Conservation (phyloP, 64 coral and sea anemone genomes). For the Platygyra sinensis region DNA sequence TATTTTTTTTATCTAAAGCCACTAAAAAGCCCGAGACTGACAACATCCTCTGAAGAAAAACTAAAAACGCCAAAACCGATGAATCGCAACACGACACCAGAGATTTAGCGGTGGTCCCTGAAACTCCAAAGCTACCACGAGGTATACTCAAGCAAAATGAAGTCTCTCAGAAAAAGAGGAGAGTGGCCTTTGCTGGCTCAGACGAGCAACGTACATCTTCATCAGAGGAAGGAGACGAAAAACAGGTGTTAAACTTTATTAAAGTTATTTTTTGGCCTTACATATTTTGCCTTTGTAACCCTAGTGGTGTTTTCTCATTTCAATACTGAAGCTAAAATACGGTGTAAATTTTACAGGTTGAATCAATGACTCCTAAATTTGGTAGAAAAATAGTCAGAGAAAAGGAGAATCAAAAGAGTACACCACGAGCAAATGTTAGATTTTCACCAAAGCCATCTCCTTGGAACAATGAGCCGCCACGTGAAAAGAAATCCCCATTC, state of each 20-base stretch:
- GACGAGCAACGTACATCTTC: slow-evolving; percentile 52
- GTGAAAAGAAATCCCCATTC: background rate
- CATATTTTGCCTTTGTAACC: too few relatives aligned
- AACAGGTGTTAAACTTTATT: slow-evolving; percentile 34
- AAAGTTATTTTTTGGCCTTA: background rate
- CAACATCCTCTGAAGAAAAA: background rate
- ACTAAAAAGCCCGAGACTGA: background rate
- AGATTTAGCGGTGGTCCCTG: slow-evolving; percentile 18
- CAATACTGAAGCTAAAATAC: background rate
- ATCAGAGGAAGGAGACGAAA: slow-evolving; percentile 54
- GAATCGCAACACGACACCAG: background rate
- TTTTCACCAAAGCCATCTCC: slow-evolving; percentile 83
- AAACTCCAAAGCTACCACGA: slow-evolving; percentile 32
- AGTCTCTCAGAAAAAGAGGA: slow-evolving; percentile 62
- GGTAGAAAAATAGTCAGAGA: background rate
- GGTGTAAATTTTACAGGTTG: background rate
- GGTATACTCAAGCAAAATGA: slow-evolving; percentile 73
- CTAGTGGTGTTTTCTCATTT: background rate
- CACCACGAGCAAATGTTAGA: slow-evolving; percentile 67
- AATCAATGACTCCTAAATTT: background rate
- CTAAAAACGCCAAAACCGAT: background rate
- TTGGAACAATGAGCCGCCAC: slow-evolving; percentile 45
- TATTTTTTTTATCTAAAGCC: background rate
- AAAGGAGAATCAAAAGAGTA: slow-evolving; percentile 56
- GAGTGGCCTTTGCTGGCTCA: slow-evolving; percentile 79